These are phyloP conservation scores for Parnassius apollo DNA, from an alignment of 2,888 invertebrate genomes.

Conservation along the genomic window DNA sequence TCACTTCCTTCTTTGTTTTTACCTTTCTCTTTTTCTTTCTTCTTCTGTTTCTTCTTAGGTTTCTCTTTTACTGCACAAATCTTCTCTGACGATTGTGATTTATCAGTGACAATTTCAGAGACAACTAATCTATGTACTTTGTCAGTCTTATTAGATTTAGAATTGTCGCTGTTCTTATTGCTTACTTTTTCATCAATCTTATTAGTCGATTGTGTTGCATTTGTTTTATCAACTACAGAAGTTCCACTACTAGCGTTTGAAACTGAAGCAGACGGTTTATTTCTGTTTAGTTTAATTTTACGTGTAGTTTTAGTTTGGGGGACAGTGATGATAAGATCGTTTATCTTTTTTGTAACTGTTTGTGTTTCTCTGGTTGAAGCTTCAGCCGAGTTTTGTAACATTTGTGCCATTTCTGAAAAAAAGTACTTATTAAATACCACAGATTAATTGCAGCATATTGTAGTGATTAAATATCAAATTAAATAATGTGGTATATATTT, in stretches of 20 bases:
- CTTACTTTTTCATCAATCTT: slow-evolving; percentile 12
- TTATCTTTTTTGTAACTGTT: slow-evolving; percentile 52
- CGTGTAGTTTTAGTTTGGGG: slow-evolving; percentile 55
- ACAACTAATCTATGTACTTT: slow-evolving; percentile 36
- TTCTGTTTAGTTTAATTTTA: slow-evolving; percentile 70
- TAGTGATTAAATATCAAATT: no score
- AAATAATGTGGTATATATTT: no score
- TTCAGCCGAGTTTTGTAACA: slow-evolving; percentile 25
- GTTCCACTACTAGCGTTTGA: slow-evolving; percentile 7
- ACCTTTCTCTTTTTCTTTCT: slow-evolving; percentile 53
- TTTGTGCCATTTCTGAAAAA: slow-evolving; percentile 21
- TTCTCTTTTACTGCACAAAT: slow-evolving; percentile 34
- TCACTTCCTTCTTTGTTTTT: slow-evolving; percentile 60
- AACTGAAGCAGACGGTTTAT: slow-evolving; percentile 37
- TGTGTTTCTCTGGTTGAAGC: slow-evolving; percentile 28
- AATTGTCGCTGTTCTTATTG: not conserved
- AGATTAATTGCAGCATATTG: no score
- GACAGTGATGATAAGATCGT: slow-evolving; percentile 60
- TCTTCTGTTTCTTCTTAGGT: slow-evolving; percentile 58
- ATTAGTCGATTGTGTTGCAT: not conserved
- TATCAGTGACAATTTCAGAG: slow-evolving; percentile 28
- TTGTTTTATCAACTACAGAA: slow-evolving; percentile 3
- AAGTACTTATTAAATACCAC: no score
- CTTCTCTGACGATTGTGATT: slow-evolving; percentile 12
- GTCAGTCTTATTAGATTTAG: slow-evolving; percentile 2